Evolutionary conservation across 2,113 vertebrate species (phyloP), one percentile per base, ranked within the genome.

Genomic region (Pavo muticus): DNA sequence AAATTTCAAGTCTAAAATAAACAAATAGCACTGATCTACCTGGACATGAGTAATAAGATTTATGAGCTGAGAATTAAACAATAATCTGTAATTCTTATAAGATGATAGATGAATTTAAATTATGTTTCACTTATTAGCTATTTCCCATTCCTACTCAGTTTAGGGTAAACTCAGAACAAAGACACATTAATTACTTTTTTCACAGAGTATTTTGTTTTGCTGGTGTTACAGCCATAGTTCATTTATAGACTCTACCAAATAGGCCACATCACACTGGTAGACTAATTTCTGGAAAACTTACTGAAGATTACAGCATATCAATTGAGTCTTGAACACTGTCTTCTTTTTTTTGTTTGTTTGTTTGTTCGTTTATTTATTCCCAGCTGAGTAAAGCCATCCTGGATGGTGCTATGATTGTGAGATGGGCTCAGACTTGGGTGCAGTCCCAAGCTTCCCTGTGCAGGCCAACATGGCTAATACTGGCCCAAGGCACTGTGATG

Each of bases 51-150:
- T 54, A 85, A 54, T 16, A 88, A n/a, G 21, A 64, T 54, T 57
- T 88, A 69, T 54, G 48, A 91, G 27, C 24, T 74, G 57, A 71
- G 50, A 73, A 74, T 77, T 94, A 88, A 88, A 93, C 59, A 57
- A 61, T 13, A 5, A 75, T 32, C 37, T 78, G 7, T 42, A 18
- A 5, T 83, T 80, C 87, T 82, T 37, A 39, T 30, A 78, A 64
- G 7, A 40, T 20, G n/a, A 78, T n/a, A 64, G 19, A 65, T 50
- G 4, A 80, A 57, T 64, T 80, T 45, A 73, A 91, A 83, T 40
- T 10, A 10, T 8, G 0, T 79, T 91, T n/a, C 10, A 59, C 20
- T 45, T 15, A 63, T 29, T 37, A 68, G 11, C 3, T 54, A 37
- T 76, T 56, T 79, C 42, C n/a, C 64, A 15, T 44, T 95, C 60